phyloP scores from a whole-genome alignment of 2,888 invertebrate genomes.

The Ichneumon xanthorius region DNA sequence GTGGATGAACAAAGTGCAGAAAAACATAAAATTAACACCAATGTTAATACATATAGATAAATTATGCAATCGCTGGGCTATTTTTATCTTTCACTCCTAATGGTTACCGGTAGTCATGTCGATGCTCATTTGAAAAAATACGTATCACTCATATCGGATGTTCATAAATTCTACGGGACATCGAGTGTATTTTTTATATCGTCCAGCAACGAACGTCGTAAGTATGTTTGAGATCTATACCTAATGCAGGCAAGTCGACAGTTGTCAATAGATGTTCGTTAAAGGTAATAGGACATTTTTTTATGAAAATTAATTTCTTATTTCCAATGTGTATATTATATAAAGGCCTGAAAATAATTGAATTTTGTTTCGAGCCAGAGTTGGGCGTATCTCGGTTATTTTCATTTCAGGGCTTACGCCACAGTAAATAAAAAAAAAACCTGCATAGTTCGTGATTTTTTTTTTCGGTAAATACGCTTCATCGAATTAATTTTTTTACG shows the following conservation, averaged over 20 bases:
- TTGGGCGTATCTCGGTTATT: neutral
- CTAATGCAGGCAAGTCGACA: neutral
- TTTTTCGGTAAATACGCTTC: no score
- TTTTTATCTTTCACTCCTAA: slow-evolving; percentile 24
- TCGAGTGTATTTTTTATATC: slow-evolving; percentile 72
- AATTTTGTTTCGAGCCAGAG: neutral
- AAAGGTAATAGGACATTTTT: neutral
- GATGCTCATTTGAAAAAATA: slow-evolving; percentile 45
- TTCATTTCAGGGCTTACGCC: no score
- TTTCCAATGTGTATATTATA: neutral
- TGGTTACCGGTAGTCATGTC: slow-evolving; percentile 1
- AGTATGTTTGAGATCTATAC: slow-evolving; percentile 17
- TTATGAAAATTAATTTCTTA: neutral
- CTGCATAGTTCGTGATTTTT: no score
- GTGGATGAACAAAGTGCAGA: neutral
- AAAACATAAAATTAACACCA: slow-evolving; percentile 10
- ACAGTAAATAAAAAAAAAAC: no score
- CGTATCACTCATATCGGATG: slow-evolving; percentile 55
- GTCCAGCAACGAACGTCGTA: slow-evolving; percentile 51
- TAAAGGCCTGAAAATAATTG: neutral
- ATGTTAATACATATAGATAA: neutral
- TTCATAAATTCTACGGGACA: slow-evolving; percentile 70
- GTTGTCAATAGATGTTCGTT: neutral
- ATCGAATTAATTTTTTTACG: no score
- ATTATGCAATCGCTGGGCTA: slow-evolving; percentile 17